These are phyloP conservation scores for Petrolisthes manimaculis DNA, from an alignment of 2,888 invertebrate genomes.

Conservation along the genomic window DNA sequence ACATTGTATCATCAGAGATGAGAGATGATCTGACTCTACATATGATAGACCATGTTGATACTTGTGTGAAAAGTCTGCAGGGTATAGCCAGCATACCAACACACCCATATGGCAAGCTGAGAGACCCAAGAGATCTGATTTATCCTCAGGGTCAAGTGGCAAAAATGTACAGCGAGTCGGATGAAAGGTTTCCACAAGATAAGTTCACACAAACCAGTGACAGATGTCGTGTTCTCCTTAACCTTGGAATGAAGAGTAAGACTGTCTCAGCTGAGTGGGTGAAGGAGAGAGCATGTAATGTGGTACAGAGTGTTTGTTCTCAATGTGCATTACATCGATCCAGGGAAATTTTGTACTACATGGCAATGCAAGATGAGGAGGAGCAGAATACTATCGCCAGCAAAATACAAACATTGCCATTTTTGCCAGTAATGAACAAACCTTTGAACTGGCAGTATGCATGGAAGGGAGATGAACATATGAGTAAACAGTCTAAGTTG, in stretches of 20 bases:
- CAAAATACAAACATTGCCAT: constrained; percentile 4
- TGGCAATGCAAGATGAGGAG: not conserved
- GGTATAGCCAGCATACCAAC: constrained; percentile 33
- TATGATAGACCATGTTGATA: not conserved
- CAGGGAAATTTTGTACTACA: constrained; percentile 18
- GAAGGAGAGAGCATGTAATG: constrained; percentile 17
- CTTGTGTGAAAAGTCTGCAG: not conserved
- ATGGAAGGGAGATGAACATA: constrained; percentile 12
- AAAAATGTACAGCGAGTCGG: constrained; percentile 13
- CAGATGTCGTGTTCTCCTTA: not conserved
- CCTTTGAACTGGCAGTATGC: constrained; percentile 28
- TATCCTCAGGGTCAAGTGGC: constrained; percentile 15
- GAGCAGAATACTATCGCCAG: constrained; percentile 3
- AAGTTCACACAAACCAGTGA: not conserved
- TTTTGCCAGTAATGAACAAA: constrained; percentile 45
- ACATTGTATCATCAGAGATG: constrained; percentile 5
- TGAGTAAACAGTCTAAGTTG: not conserved
- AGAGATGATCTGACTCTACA: constrained; percentile 29
- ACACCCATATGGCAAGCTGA: constrained; percentile 22
- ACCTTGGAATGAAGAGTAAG: constrained; percentile 24
- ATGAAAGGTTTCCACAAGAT: constrained; percentile 38
- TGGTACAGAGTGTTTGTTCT: constrained; percentile 6
- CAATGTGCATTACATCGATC: constrained; percentile 27
- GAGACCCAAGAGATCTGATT: constrained; percentile 17
- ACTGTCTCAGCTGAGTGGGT: constrained; percentile 23